phyloP scores from a whole-genome alignment of 2,113 vertebrate species.

The Oxyruncus cristatus region DNA sequence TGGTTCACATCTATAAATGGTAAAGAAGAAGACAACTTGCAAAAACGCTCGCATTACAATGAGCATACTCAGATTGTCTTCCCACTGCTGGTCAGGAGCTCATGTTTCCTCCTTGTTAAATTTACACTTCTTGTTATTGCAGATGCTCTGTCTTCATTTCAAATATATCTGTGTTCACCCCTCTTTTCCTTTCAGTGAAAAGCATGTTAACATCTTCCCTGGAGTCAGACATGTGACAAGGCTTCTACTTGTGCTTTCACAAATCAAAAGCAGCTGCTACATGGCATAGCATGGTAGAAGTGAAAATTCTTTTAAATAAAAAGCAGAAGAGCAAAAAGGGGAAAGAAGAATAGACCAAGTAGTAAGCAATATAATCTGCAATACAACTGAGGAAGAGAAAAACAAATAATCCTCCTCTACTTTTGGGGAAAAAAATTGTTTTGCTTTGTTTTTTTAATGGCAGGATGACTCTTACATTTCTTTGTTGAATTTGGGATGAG shows the following conservation, averaged over 20 bases:
- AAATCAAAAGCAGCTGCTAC: constrained; percentile 33
- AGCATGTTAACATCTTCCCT: constrained; percentile 6
- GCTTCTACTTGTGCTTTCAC: not conserved
- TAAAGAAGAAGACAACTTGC: not conserved
- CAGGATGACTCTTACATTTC: not conserved
- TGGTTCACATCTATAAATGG: not conserved
- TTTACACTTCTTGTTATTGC: not conserved
- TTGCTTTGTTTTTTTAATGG: not conserved
- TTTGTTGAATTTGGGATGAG: not conserved
- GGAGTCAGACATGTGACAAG: constrained; percentile 1
- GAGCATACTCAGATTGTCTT: not conserved
- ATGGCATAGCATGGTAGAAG: not conserved
- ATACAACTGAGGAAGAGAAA: not conserved
- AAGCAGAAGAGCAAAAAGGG: not conserved
- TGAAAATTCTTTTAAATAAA: constrained; percentile 13
- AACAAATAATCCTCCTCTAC: not conserved
- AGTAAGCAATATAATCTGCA: not conserved
- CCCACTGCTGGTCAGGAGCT: not conserved
- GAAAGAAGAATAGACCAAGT: not conserved
- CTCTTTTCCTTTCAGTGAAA: not conserved
- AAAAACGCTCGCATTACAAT: not conserved
- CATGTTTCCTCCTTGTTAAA: not conserved
- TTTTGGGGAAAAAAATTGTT: not conserved
- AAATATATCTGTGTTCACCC: not conserved
- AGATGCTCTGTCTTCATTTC: not conserved